phyloP scores from a whole-genome alignment of 2,113 vertebrate genomes.

The Excalfactoria chinensis region DNA sequence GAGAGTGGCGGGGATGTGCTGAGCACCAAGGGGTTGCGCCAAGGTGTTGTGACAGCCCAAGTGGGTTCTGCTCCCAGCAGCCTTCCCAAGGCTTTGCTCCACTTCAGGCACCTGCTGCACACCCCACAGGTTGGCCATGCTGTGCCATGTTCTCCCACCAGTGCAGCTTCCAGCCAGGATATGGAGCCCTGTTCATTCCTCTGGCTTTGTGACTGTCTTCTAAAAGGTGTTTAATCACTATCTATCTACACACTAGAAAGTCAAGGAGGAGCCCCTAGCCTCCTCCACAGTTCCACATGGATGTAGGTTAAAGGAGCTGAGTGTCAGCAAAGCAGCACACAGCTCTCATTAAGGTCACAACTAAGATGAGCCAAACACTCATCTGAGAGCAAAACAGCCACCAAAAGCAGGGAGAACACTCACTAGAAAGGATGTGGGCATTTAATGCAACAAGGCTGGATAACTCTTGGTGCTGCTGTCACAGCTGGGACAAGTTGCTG shows the following conservation, averaged over 20 bases:
- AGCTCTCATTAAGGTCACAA: neutral
- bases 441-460: fast-evolving
- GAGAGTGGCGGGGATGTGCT: neutral
- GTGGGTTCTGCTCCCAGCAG: fast-evolving
- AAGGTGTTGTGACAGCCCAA: neutral
- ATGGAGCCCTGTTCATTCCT: neutral
- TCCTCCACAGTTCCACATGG: neutral
- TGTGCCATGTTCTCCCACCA: neutral
- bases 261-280: neutral
- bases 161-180: neutral
- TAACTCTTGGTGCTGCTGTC: neutral
- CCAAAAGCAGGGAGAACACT: neutral
- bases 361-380: fast-evolving
- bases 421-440: neutral
- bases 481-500: fast-evolving
- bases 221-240: neutral
- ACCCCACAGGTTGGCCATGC: neutral
- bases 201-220: neutral
- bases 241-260: fast-evolving
- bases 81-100: neutral
- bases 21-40: neutral
- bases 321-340: neutral
- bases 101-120: neutral
- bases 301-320: neutral
- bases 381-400: neutral